These are phyloP conservation scores for Cladopsammia gracilis DNA, from an alignment of 64 coral and sea anemone species.

Conservation along the genomic window DNA sequence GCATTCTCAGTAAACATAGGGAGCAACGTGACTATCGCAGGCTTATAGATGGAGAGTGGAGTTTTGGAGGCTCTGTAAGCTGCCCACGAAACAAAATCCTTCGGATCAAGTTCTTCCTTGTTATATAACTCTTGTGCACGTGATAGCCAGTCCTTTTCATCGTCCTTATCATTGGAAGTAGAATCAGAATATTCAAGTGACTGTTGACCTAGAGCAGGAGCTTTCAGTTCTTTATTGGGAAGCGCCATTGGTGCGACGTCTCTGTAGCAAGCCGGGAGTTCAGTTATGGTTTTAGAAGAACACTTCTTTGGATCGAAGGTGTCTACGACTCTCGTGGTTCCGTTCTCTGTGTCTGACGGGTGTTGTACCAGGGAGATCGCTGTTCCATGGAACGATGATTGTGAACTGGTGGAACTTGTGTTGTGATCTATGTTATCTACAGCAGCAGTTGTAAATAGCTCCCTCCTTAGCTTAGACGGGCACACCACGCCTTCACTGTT, in stretches of 20 bases:
- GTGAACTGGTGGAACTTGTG: conserved; percentile 7
- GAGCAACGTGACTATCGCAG: conserved; percentile 45
- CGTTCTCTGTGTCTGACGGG: background rate
- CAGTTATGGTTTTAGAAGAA: conserved; percentile 7
- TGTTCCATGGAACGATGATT: conserved; percentile 26
- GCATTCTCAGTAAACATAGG: conserved; percentile 69
- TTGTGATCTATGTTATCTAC: conserved; percentile 40
- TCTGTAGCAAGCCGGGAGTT: conserved; percentile 7
- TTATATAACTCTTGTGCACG: conserved; percentile 7
- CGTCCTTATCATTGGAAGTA: conserved; percentile 4
- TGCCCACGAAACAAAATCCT: conserved; percentile 60
- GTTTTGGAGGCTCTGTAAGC: conserved; percentile 49
- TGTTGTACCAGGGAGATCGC: conserved; percentile 47
- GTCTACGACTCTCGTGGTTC: conserved; percentile 28
- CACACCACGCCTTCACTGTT: background rate
- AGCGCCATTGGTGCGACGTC: conserved; percentile 19
- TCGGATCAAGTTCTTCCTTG: conserved; percentile 41
- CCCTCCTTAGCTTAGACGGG: conserved; percentile 10
- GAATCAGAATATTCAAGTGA: background rate
- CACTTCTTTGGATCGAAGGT: conserved; percentile 32
- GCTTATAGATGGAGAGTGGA: conserved; percentile 1
- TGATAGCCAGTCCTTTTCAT: conserved; percentile 35
- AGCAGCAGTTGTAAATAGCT: conserved; percentile 19
- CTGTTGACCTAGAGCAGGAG: conserved; percentile 1
- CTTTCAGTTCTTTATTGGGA: conserved; percentile 20